These are phyloP conservation scores for Peribatodes rhomboidaria DNA, from an alignment of 2,888 invertebrate genomes.

Conservation along the genomic window DNA sequence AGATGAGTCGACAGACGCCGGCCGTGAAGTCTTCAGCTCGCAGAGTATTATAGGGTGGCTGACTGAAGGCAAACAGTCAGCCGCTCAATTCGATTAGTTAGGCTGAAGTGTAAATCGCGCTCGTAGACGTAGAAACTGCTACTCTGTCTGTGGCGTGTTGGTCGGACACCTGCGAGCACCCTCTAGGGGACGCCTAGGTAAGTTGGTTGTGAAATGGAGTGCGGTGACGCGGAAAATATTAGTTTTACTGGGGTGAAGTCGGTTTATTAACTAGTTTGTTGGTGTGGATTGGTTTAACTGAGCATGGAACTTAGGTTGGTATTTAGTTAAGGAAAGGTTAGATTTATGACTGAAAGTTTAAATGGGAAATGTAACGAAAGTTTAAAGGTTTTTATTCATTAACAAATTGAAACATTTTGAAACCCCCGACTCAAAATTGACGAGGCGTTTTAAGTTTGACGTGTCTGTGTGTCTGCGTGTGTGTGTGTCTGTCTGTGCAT, in stretches of 20 bases:
- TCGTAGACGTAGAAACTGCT: background rate
- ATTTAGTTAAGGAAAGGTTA: background rate
- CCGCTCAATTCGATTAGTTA: too few relatives aligned
- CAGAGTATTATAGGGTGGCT: too few relatives aligned
- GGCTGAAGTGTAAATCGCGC: slow-evolving; percentile 26
- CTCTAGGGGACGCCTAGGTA: slow-evolving; percentile 6
- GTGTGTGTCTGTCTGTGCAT: too few relatives aligned
- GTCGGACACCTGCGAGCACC: slow-evolving; percentile 19
- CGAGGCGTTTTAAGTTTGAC: too few relatives aligned
- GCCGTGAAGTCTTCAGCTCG: too few relatives aligned
- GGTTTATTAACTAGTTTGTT: slow-evolving; percentile 1
- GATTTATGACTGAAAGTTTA: background rate
- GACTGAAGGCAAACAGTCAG: too few relatives aligned
- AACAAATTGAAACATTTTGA: too few relatives aligned
- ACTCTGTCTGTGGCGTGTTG: slow-evolving; percentile 7
- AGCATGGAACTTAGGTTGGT: background rate
- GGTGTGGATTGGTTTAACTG: background rate
- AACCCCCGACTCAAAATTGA: too few relatives aligned
- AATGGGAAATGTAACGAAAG: too few relatives aligned
- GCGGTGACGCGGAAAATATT: slow-evolving; percentile 8
- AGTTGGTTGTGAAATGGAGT: background rate
- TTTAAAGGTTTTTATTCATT: too few relatives aligned
- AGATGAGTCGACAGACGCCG: too few relatives aligned
- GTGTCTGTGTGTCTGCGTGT: too few relatives aligned
- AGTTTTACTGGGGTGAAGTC: background rate